Evolutionary conservation across 2,113 vertebrate genomes (phyloP).

Genomic region (Gopherus flavomarginatus): DNA sequence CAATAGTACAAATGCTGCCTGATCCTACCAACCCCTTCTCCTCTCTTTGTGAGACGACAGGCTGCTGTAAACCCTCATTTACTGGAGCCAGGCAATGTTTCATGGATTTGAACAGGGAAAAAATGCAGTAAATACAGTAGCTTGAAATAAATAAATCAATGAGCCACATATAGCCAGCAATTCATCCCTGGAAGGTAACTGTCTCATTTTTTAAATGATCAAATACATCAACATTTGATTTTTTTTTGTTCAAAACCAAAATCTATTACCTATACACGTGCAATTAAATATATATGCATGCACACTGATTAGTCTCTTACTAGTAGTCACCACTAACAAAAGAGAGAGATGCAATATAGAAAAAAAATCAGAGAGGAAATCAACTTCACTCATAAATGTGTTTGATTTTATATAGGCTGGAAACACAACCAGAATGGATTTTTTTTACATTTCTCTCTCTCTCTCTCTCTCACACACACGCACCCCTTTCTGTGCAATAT

Average conservation of each 20-base stretch:
- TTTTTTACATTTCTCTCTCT: background rate
- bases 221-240: conserved; percentile 23
- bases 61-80: conserved; percentile 47
- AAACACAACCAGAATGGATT: conserved; percentile 24
- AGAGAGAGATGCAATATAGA: conserved; percentile 47
- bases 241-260: conserved; percentile 3
- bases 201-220: conserved; percentile 64
- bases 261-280: conserved; percentile 31
- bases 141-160: conserved; percentile 78
- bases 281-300: conserved; percentile 42
- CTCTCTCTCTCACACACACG: conserved; percentile 42
- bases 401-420: conserved; percentile 52
- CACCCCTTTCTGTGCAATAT: conserved; percentile 63
- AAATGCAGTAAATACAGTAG: conserved; percentile 68
- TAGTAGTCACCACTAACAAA: conserved; percentile 54
- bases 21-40: conserved; percentile 64
- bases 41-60: conserved; percentile 55
- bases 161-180: conserved; percentile 61
- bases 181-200: conserved; percentile 56
- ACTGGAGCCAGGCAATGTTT: conserved; percentile 64
- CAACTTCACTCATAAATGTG: conserved; percentile 61
- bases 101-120: conserved; percentile 69
- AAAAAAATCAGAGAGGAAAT: conserved; percentile 14
- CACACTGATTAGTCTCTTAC: conserved; percentile 11
- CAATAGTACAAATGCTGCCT: conserved; percentile 82